phyloP scores from a whole-genome alignment of 2,113 vertebrate species.

The Pollimyrus isidori region DNA sequence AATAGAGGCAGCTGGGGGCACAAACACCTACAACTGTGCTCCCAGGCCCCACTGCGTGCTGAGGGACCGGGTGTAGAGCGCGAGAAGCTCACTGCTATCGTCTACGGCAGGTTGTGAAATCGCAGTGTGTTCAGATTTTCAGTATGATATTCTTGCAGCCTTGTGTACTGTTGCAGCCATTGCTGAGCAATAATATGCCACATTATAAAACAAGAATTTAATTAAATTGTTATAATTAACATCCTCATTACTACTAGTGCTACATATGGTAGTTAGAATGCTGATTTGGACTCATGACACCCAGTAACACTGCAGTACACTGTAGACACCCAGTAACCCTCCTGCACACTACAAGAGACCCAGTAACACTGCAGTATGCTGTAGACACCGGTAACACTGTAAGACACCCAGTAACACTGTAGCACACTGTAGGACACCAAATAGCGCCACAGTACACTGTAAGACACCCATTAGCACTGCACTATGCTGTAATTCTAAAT shows the following conservation, averaged over 20 bases:
- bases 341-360: background rate
- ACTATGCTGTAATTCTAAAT: background rate
- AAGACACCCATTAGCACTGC: background rate
- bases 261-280: background rate
- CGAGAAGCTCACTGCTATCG: background rate
- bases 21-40: background rate
- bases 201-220: background rate
- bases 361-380: background rate
- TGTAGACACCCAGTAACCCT: background rate
- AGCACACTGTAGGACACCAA: background rate
- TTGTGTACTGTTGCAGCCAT: background rate
- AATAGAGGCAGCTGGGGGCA: background rate
- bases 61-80: background rate
- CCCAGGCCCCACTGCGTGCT: background rate
- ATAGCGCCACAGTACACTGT: background rate
- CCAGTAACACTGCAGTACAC: background rate
- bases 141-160: background rate
- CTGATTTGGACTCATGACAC: background rate
- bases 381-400: too few relatives aligned
- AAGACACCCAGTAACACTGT: background rate
- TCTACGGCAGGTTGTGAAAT: background rate
- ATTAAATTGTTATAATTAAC: background rate
- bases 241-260: background rate
- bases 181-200: background rate
- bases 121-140: background rate